phyloP scores from a whole-genome alignment of 2,888 invertebrate genomes.

The Notodonta ziczac region DNA sequence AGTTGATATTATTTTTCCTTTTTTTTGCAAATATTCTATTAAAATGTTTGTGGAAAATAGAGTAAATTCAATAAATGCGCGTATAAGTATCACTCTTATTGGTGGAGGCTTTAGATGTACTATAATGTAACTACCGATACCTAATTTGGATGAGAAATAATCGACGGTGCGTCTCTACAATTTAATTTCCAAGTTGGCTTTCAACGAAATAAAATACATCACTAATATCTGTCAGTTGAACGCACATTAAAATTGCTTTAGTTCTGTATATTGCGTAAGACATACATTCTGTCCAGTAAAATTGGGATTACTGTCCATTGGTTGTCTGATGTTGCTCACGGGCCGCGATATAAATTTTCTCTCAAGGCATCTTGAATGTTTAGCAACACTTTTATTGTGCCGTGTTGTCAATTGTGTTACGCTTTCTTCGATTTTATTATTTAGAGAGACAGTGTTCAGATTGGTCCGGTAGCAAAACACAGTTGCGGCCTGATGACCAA shows the following conservation, averaged over 20 bases:
- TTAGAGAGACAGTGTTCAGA: background rate
- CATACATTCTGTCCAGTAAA: background rate
- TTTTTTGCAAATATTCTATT: background rate
- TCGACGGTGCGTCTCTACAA: no score
- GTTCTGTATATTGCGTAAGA: no score
- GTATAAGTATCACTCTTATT: no score
- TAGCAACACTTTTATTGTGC: slow-evolving; percentile 58
- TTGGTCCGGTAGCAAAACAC: background rate
- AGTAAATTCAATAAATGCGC: no score
- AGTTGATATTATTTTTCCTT: background rate
- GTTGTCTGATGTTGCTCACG: background rate
- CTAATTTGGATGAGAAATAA: no score
- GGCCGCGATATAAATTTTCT: background rate
- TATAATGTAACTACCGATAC: no score
- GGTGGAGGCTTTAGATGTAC: no score
- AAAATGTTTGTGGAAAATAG: background rate
- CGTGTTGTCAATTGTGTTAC: slow-evolving; percentile 50
- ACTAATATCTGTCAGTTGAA: no score
- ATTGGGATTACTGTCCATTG: background rate
- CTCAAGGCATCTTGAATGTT: slow-evolving; percentile 25
- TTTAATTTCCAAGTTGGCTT: no score
- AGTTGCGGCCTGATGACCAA: background rate
- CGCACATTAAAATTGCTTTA: no score
- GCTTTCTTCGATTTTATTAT: slow-evolving; percentile 58
- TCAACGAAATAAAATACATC: no score